Conservation (phyloP, 2,797 vertebrate genomes). For the Oreonectes daqikongensis region DNA sequence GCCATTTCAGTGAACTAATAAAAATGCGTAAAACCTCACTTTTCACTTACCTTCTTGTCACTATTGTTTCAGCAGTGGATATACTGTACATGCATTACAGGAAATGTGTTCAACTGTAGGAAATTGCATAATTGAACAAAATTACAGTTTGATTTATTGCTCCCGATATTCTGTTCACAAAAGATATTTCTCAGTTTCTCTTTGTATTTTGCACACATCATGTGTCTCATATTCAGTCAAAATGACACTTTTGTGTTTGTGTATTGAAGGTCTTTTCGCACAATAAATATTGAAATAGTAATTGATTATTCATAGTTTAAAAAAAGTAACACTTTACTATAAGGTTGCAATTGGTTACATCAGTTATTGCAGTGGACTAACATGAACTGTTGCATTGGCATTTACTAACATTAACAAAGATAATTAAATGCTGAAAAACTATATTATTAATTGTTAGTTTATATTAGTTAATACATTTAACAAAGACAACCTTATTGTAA, state of each 20-base stretch:
- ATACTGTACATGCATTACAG: not conserved
- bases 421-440: no score
- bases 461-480: no score
- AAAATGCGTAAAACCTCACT: not conserved
- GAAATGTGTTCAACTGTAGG: not conserved
- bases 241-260: not conserved
- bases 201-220: not conserved
- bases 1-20: not conserved
- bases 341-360: no score
- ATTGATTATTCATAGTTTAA: not conserved
- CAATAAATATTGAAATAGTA: not conserved
- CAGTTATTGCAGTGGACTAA: no score
- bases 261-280: not conserved
- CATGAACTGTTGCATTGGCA: no score
- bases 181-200: not conserved
- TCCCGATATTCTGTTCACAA: not conserved
- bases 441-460: no score
- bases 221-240: not conserved
- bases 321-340: no score
- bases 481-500: no score
- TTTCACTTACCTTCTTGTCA: not conserved
- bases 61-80: not conserved
- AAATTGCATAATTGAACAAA: not conserved
- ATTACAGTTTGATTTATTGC: not conserved
- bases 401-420: no score